Evolutionary conservation across 2,888 invertebrate species (phyloP).

Genomic region (Tipula lateralis): DNA sequence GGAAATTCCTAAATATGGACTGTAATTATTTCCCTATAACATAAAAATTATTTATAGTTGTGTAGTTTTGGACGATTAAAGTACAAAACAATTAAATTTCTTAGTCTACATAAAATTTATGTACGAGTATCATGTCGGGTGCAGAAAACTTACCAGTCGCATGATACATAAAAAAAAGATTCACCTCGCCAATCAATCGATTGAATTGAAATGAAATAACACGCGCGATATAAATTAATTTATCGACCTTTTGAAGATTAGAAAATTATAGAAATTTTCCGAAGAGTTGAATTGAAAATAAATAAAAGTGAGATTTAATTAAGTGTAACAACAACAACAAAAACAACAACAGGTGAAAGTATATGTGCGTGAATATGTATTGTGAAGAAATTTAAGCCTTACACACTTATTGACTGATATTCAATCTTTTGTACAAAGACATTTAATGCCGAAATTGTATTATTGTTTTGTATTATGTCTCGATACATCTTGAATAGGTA

Average conservation of each 20-base stretch:
- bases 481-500: neutral
- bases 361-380: neutral
- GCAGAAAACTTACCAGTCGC: neutral
- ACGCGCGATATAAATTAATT: neutral
- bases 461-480: neutral
- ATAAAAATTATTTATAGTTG: neutral
- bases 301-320: neutral
- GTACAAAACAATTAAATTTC: neutral
- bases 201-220: neutral
- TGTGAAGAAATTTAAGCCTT: neutral
- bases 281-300: neutral
- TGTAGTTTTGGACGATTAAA: neutral
- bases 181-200: neutral
- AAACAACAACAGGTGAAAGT: neutral
- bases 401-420: neutral
- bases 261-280: neutral
- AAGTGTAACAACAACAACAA: neutral
- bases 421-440: neutral
- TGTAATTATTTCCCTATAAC: neutral
- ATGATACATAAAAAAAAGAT: neutral
- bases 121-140: neutral
- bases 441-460: neutral
- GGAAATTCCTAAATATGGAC: neutral
- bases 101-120: neutral
- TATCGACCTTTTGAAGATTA: neutral